Conservation (phyloP, 2,888 invertebrate genomes). For the Drosophila austrosaltans region DNA sequence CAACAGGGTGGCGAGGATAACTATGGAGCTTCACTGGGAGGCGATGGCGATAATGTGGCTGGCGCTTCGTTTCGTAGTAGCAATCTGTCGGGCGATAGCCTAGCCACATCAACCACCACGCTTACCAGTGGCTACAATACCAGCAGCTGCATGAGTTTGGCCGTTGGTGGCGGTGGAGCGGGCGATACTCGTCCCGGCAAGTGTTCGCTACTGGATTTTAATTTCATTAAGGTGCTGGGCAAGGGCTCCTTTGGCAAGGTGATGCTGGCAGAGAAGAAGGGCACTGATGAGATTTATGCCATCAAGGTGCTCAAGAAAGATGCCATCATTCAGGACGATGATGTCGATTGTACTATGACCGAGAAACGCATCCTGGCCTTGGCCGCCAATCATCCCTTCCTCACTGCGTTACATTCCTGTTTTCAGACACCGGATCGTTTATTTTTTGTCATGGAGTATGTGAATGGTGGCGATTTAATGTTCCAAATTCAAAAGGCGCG, state of each 20-base stretch:
- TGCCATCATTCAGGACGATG: conserved; percentile 99
- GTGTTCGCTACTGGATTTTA: conserved; percentile 93
- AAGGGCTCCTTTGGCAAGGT: conserved; percentile 99
- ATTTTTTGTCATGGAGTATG: conserved; percentile 99
- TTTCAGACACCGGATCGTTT: conserved; percentile 98
- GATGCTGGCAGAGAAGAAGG: conserved; percentile 97
- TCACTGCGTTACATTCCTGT: conserved; percentile 97
- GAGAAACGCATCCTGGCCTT: conserved; percentile 98
- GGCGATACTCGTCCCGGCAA: conserved; percentile 84
- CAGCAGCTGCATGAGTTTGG: conserved; percentile 78
- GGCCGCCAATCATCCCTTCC: conserved; percentile 98
- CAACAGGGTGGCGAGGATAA: conserved; percentile 84
- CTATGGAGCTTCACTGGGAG: conserved; percentile 83
- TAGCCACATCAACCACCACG: conserved; percentile 66
- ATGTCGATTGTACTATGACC: conserved; percentile 99
- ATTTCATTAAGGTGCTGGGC: conserved; percentile 98
- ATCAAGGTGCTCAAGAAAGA: conserved; percentile 97
- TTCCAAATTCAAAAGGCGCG: conserved; percentile 99
- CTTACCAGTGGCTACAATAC: conserved; percentile 74
- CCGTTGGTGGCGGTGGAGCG: conserved; percentile 55
- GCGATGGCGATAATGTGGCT: conserved; percentile 69
- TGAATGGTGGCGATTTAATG: conserved; percentile 99
- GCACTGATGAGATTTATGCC: conserved; percentile 94
- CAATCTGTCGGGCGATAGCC: conserved; percentile 70
- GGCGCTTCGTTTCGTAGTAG: conserved; percentile 77